A percentile compares a stretch with the other conserved stretches of the same genome.
Evolutionary conservation across 1,140 invertebrate species (phyloP).

Genomic region (Micrasema longulum): DNA sequence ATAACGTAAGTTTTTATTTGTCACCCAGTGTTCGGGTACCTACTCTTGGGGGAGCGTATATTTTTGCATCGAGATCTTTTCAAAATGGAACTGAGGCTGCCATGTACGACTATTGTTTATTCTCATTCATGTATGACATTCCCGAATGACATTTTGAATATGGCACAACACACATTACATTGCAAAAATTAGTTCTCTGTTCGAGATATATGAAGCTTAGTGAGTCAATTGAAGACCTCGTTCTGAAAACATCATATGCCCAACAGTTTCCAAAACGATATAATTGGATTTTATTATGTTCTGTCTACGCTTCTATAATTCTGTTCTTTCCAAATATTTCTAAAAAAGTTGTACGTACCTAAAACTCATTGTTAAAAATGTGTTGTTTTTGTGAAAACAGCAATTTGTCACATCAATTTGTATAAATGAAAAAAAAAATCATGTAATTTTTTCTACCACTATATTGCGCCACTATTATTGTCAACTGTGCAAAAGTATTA

Average conservation of each 20-base stretch:
- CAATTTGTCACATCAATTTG: too few species aligned
- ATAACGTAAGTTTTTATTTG: too few species aligned
- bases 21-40: neutral
- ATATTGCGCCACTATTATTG: too few species aligned
- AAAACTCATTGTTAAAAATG: neutral
- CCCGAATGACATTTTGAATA: constrained; percentile 29
- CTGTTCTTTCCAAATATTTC: too few species aligned
- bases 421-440: neutral
- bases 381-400: too few species aligned
- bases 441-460: too few species aligned
- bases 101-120: constrained; percentile 23
- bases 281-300: neutral
- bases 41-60: neutral
- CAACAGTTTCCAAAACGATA: constrained; percentile 7
- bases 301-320: neutral
- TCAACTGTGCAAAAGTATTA: too few species aligned
- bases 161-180: constrained; percentile 8
- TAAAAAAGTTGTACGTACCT: neutral
- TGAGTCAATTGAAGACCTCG: neutral
- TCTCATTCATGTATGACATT: constrained; percentile 22
- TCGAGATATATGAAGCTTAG: neutral
- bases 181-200: neutral
- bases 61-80: constrained; percentile 36
- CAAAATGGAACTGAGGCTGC: constrained; percentile 12
- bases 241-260: too few species aligned